Conservation (phyloP, 2,797 vertebrate species). For the Rhynchonycteris naso region DNA sequence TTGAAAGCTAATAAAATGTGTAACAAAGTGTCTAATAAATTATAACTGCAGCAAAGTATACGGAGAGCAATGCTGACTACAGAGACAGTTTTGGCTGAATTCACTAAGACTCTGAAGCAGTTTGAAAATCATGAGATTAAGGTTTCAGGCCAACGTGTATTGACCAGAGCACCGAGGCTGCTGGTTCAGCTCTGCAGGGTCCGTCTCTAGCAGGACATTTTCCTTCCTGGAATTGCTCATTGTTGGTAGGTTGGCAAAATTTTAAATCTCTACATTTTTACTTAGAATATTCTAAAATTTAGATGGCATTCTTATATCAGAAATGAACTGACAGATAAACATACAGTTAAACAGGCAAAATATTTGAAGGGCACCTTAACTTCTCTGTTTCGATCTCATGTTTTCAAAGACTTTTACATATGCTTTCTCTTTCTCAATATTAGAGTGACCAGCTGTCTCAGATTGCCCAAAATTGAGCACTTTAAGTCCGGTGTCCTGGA, state of each 20-base stretch:
- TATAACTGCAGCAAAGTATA: neutral
- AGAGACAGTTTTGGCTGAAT: neutral
- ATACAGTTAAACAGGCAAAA: neutral
- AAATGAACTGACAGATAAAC: neutral
- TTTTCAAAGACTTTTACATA: neutral
- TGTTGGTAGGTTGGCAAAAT: neutral
- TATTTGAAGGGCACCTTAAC: neutral
- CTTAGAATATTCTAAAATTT: neutral
- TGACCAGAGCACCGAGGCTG: neutral
- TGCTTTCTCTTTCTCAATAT: neutral
- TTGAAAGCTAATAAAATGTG: neutral
- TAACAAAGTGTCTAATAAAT: slow-evolving; percentile 18
- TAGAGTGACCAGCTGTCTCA: neutral
- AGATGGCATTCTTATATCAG: neutral
- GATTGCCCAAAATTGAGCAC: neutral
- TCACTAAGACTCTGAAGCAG: slow-evolving; percentile 25
- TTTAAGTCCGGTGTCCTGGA: neutral
- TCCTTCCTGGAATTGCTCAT: neutral
- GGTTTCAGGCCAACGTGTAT: neutral
- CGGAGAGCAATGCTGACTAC: neutral
- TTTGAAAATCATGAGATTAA: neutral
- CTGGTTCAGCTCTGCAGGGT: neutral
- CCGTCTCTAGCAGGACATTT: neutral
- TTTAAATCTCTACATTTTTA: neutral
- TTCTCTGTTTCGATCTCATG: neutral